A percentile compares a stretch with the other conserved stretches of the same genome.
Conservation (phyloP, 2,888 invertebrate species). For the Rhagonycha lutea region DNA sequence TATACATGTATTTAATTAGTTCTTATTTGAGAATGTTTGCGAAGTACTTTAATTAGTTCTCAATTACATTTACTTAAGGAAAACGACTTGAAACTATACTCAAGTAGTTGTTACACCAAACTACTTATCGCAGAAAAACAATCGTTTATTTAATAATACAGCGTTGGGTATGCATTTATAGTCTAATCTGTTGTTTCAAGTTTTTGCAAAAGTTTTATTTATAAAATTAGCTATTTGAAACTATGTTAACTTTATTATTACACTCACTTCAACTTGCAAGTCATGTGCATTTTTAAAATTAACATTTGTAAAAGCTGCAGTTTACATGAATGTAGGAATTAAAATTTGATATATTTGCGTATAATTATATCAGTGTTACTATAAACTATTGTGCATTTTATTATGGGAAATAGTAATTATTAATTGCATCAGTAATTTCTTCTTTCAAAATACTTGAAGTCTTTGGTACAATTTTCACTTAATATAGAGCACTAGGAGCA, state of each 20-base stretch:
- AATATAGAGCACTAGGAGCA: slow-evolving; percentile 49
- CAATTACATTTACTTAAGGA: background rate
- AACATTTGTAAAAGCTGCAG: background rate
- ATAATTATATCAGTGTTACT: background rate
- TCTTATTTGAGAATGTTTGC: background rate
- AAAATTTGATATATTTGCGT: no score
- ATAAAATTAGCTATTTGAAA: background rate
- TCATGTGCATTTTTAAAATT: background rate
- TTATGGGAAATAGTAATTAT: slow-evolving; percentile 21
- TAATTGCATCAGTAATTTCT: slow-evolving; percentile 3
- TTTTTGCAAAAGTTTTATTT: background rate
- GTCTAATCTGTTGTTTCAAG: background rate
- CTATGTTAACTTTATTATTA: background rate
- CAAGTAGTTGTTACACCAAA: no score
- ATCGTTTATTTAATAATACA: background rate
- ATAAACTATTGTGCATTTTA: background rate
- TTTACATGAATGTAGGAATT: background rate
- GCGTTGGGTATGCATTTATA: background rate
- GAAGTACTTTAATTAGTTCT: background rate
- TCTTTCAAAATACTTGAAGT: slow-evolving; percentile 37
- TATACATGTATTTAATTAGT: background rate
- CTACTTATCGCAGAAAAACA: background rate
- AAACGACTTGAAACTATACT: background rate
- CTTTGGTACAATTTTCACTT: slow-evolving; percentile 51
- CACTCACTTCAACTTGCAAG: background rate